phyloP scores from a whole-genome alignment of 1,140 invertebrate species.

The Hyles vespertilio region DNA sequence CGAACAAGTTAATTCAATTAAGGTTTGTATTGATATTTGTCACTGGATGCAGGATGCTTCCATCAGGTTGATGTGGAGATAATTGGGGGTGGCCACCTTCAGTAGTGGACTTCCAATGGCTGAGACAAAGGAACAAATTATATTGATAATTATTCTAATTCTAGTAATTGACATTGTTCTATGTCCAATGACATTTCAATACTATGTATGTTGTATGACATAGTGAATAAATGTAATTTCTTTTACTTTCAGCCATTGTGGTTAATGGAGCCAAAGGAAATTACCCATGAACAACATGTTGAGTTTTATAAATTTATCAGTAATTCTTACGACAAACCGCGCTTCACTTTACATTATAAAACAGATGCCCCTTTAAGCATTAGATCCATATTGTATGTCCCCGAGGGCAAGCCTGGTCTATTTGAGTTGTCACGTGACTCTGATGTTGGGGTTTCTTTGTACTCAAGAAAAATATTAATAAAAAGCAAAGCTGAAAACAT shows the following conservation, averaged over 20 bases:
- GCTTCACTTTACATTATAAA: conserved; percentile 90
- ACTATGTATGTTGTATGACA: too few species aligned
- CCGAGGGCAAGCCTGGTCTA: conserved; percentile 90
- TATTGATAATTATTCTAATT: too few species aligned
- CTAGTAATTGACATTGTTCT: too few species aligned
- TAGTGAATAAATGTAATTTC: conserved; percentile 5
- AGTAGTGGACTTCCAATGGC: too few species aligned
- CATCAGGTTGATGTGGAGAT: too few species aligned
- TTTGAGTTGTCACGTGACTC: conserved; percentile 93
- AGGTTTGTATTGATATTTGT: conserved; percentile 71
- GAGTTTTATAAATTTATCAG: conserved; percentile 94
- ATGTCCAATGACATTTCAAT: not conserved
- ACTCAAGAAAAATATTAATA: conserved; percentile 93
- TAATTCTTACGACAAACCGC: conserved; percentile 89
- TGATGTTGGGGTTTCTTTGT: conserved; percentile 89
- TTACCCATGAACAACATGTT: conserved; percentile 89
- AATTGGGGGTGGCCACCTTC: too few species aligned
- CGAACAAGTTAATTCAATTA: conserved; percentile 88
- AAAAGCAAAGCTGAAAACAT: conserved; percentile 94
- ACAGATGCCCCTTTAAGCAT: conserved; percentile 95
- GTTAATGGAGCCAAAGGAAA: conserved; percentile 93
- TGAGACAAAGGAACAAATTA: too few species aligned
- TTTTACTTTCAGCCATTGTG: conserved; percentile 87
- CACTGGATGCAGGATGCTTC: too few species aligned
- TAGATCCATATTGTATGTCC: conserved; percentile 93